A percentile compares a stretch with the other conserved stretches of the same genome.
phyloP scores from a whole-genome alignment of 2,113 vertebrate genomes.

The Larimichthys crocea region DNA sequence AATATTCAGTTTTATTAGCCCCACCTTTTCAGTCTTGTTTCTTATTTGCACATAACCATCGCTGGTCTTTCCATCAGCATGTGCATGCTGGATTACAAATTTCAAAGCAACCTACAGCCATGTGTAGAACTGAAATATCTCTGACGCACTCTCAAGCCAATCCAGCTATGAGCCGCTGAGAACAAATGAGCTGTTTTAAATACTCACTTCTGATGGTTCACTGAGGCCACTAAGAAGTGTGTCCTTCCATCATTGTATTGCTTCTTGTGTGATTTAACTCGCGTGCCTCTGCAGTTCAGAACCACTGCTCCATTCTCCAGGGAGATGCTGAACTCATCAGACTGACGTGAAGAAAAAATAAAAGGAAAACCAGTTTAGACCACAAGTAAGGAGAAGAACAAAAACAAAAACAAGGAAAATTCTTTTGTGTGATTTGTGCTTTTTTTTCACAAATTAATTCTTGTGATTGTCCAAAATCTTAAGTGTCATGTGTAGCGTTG shows the following conservation, averaged over 20 bases:
- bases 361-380: not conserved
- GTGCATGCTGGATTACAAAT: no score
- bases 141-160: no score
- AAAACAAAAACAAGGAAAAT: no score
- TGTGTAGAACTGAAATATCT: no score
- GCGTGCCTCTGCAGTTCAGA: constrained; percentile 87
- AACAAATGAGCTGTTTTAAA: not conserved
- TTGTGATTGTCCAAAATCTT: not conserved
- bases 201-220: constrained; percentile 89
- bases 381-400: not conserved
- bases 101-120: no score
- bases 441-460: not conserved
- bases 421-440: not conserved
- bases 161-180: no score
- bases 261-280: constrained; percentile 88
- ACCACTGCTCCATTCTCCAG: constrained; percentile 93
- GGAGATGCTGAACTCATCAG: constrained; percentile 90
- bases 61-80: no score
- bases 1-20: no score
- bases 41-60: no score
- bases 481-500: no score
- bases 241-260: constrained; percentile 91
- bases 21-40: no score
- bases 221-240: constrained; percentile 90
- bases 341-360: constrained; percentile 75